Conservation (phyloP, 2,113 vertebrate species). For the Orcinus orca region DNA sequence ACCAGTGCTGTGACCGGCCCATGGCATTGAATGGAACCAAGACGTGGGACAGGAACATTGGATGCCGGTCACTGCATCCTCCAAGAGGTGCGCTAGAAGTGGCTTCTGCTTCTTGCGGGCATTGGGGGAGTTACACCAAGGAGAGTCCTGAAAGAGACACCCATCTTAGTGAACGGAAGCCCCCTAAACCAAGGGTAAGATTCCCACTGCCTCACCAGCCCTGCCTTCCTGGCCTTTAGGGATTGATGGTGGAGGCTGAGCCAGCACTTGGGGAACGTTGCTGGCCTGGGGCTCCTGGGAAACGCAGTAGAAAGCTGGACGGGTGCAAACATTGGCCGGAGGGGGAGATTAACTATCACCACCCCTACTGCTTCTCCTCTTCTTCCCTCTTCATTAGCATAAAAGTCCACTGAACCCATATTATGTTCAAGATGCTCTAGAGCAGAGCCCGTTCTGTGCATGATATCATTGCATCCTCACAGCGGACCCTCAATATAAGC, state of each 20-base stretch:
- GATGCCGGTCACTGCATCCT: fast-evolving
- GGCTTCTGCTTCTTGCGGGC: not conserved
- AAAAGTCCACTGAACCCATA: fast-evolving
- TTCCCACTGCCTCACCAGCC: no score
- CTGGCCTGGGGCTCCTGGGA: not conserved
- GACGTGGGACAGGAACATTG: not conserved
- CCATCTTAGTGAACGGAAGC: not conserved
- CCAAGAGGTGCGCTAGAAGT: no score
- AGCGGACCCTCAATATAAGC: fast-evolving
- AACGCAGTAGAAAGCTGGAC: not conserved
- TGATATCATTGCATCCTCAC: fast-evolving
- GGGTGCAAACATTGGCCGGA: fast-evolving
- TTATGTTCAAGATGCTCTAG: fast-evolving
- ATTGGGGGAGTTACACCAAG: fast-evolving
- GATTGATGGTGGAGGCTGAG: not conserved
- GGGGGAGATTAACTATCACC: fast-evolving
- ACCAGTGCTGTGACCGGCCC: not conserved
- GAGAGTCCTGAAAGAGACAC: not conserved
- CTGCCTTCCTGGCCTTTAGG: not conserved
- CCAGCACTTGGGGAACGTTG: not conserved
- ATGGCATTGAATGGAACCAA: not conserved
- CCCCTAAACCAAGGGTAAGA: not conserved
- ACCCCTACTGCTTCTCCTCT: not conserved
- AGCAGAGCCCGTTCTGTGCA: not conserved
- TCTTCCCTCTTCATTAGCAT: no score